Evolutionary conservation across 2,113 vertebrate species (phyloP), one percentile per base, ranked within the genome.

Genomic region (Glaucidium brasilianum): DNA sequence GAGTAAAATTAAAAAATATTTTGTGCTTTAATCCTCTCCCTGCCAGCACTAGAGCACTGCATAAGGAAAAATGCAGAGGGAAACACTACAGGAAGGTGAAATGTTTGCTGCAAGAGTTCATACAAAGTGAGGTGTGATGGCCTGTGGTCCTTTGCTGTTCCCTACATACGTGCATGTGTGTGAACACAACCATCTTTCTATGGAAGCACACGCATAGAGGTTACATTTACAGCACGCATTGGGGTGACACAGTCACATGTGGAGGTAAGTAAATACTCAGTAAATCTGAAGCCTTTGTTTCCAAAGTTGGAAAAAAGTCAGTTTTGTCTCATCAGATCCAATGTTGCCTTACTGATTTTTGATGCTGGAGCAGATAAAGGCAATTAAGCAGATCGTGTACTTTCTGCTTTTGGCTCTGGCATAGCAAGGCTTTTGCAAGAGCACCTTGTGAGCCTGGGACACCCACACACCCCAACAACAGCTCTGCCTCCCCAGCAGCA

Each of bases 81-180:
- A 81, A 62, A 66, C 12, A 21, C 29, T 41, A 34, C 6, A 35
- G 56, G 21, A 56, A 27, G 23, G 8, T 64, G 47, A 88, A 74
- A 55, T 11, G 13, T 71, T 52, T 35, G 10, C 35, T 58, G 14
- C 26, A 55, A 53, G 41, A 25, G 20, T 8, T 35, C 5, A 2
- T 35, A 52, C 6, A 32, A 68, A 69, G n/a, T 26, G 35, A 80
- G 19, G 63, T 37, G 23, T 5, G 29, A 15, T 35, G 34, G 14
- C 15, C 30, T 66, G 50, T 25, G 19, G 8, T 58, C 30, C 27
- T 88, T 59, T 52, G 26, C 45, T 80, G 63, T 71, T 35, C 18
- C 39, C 13, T 50, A 35, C 17, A 3, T 4, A 37, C 2, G 2
- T 17, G 19, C 25, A 27, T 0, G 0, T 26, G 27, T 22, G 19